Evolutionary conservation across 1,140 invertebrate species (phyloP).

Genomic region (Temnothorax longispinosus): DNA sequence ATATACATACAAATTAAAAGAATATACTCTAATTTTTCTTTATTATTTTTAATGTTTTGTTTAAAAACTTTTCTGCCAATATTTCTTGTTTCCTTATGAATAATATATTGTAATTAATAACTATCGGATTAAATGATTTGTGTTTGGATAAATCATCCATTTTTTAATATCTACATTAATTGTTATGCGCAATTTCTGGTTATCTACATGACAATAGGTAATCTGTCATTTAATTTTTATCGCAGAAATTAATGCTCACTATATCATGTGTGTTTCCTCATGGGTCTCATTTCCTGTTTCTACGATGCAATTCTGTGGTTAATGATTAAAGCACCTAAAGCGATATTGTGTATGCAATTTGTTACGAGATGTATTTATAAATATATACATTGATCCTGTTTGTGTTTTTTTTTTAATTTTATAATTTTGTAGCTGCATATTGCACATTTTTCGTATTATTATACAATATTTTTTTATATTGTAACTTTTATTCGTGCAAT

Average conservation of each 20-base stretch:
- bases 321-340: slow-evolving; percentile 35
- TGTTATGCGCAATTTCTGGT: neutral
- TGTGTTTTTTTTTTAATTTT: neutral
- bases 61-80: neutral
- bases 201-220: neutral
- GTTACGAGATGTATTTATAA: slow-evolving; percentile 9
- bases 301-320: neutral
- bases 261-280: slow-evolving; percentile 8
- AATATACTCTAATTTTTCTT: neutral
- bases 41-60: neutral
- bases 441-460: neutral
- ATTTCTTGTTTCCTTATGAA: neutral
- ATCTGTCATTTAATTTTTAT: slow-evolving; percentile 27
- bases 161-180: neutral
- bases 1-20: neutral
- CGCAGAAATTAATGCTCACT: slow-evolving; percentile 17
- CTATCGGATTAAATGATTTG: neutral
- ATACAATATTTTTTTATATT: neutral
- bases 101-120: neutral
- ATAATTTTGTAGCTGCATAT: neutral
- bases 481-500: neutral
- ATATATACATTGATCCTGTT: too few species aligned
- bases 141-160: neutral
- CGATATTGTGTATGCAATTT: slow-evolving; percentile 22
- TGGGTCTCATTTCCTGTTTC: slow-evolving; percentile 14